Base-by-base conservation (phyloP, 1,140 invertebrate genomes). In the Neodiprion lecontei region DNA sequence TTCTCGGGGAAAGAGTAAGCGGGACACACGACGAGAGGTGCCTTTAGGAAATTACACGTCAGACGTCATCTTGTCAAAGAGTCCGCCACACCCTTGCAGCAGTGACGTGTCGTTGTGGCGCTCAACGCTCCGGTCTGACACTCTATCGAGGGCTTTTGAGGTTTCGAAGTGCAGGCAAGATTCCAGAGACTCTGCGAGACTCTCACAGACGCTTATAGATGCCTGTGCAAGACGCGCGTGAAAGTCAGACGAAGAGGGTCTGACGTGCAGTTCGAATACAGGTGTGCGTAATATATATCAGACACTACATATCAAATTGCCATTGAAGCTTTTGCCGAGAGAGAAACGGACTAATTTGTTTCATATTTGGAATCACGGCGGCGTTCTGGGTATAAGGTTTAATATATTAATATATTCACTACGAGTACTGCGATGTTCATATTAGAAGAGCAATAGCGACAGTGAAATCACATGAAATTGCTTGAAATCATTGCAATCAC, bases 21-120 rank as follows among this genome's bases (percentile, higher is more conserved):
- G 11, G 53, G 53, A 61, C 53, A 61, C 53, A 61, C 3, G 53
- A 5, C 11, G 50, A 61, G 72, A 23, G 73, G 72, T 70, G 70
- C 72, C 73, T 78, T 73, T 76, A 73, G 75, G 77, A 78, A 78
- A 78, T 78, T 78, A 76, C 77, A 78, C 70, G 75, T 76, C 75
- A 76, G 75, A 76, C 72, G 69, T 78, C 77, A 78, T 70, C 70
- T 53, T 73, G 72, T 78, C 77, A 76, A 78, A 74, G 75, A 74
- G 70, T 72, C 74, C 74, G 72, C 66, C 70, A 53, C 69, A 61
- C 53, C n/a, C 53, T 4, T 14, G 53, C 11, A 11, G 11, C 7
- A 14, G 11, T 17, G 53, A 8, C 53, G 53, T 61, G 53, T 61
- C 53, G 53, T 61, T 8, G 53, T 17, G 53, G 53, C 53, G 53